Conservation (phyloP, 2,888 invertebrate species). For the Eupithecia tripunctaria region DNA sequence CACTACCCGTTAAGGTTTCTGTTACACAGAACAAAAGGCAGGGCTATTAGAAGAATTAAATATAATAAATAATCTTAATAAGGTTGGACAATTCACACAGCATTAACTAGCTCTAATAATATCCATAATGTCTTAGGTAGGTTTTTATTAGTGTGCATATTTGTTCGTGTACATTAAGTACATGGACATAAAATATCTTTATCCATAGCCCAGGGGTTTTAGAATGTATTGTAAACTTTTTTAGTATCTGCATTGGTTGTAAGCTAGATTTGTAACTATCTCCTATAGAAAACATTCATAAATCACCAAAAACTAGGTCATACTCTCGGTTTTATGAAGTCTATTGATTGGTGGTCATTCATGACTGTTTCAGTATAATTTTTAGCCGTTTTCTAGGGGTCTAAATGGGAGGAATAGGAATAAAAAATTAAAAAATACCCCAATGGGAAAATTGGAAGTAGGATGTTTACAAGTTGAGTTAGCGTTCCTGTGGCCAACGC, state of each 20-base stretch:
- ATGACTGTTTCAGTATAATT: background rate
- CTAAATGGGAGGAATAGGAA: background rate
- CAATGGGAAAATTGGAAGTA: slow-evolving; percentile 25
- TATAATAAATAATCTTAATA: too few relatives aligned
- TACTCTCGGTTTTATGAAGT: background rate
- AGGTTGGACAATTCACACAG: too few relatives aligned
- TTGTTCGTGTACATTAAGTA: too few relatives aligned
- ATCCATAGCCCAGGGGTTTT: too few relatives aligned
- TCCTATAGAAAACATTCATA: background rate
- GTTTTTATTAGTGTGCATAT: too few relatives aligned
- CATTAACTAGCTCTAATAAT: too few relatives aligned
- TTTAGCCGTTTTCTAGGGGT: background rate
- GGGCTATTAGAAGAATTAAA: too few relatives aligned
- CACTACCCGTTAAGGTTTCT: background rate
- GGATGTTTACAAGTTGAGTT: slow-evolving; percentile 41
- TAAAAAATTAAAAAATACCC: slow-evolving; percentile 14
- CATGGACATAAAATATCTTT: too few relatives aligned
- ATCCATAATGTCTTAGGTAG: too few relatives aligned
- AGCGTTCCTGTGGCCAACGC: slow-evolving; percentile 31
- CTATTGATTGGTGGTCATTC: background rate
- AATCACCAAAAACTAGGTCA: background rate
- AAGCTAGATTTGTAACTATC: background rate
- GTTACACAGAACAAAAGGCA: too few relatives aligned
- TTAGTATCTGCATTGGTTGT: background rate
- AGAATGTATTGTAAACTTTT: too few relatives aligned